Percentiles rank a stretch among this genome's conserved stretches.
These are phyloP conservation scores for Lomographa bimaculata DNA, from an alignment of 2,888 invertebrate genomes.

Conservation along the genomic window DNA sequence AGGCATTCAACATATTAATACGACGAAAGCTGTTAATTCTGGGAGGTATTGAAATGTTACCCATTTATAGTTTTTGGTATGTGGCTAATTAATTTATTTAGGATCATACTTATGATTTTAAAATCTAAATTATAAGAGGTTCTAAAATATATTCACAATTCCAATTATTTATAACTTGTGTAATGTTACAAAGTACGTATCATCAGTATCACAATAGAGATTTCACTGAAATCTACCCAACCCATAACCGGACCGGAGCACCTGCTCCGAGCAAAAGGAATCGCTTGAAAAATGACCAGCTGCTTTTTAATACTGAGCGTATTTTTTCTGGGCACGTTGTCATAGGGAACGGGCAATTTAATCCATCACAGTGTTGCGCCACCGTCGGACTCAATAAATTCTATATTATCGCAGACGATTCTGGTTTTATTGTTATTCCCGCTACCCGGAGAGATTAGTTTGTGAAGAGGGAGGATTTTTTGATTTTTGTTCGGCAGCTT, in stretches of 20 bases:
- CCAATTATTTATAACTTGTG: too few species aligned
- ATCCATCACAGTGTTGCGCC: conserved; percentile 78
- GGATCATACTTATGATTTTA: too few species aligned
- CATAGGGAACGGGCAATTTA: conserved; percentile 83
- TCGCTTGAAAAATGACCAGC: conserved; percentile 83
- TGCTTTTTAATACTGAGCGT: conserved; percentile 80
- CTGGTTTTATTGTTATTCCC: conserved; percentile 74
- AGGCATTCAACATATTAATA: too few species aligned
- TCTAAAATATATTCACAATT: too few species aligned
- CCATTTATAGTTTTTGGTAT: too few species aligned
- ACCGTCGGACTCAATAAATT: conserved; percentile 77
- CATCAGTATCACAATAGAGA: too few species aligned
- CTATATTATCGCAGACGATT: conserved; percentile 75
- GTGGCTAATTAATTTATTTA: too few species aligned
- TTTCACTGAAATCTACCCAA: conserved; percentile 26
- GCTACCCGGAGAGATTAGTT: conserved; percentile 61
- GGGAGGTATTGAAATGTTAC: too few species aligned
- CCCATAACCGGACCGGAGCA: conserved; percentile 55
- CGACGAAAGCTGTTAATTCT: too few species aligned
- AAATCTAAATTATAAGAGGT: too few species aligned
- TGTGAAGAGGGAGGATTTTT: conserved; percentile 32
- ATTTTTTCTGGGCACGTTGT: conserved; percentile 83
- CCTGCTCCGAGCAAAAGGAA: conserved; percentile 80
- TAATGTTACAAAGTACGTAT: too few species aligned
- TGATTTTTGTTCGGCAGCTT: conserved; percentile 17